Conservation (phyloP, 2,888 invertebrate genomes). For the Leptinotarsa juncta region DNA sequence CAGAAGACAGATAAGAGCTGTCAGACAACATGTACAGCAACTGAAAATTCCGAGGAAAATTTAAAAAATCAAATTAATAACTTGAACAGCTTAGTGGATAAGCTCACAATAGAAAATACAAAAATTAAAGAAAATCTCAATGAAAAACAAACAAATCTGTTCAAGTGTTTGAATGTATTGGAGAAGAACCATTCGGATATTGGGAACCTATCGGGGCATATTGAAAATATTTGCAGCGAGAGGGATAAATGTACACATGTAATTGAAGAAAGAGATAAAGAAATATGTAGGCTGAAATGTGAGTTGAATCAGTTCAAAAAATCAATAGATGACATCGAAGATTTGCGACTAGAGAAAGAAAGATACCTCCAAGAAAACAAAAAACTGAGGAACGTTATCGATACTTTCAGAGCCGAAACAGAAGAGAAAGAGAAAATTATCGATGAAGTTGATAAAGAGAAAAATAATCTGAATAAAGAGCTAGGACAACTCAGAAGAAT, state of each 20-base stretch:
- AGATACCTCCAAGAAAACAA: slow-evolving; percentile 18
- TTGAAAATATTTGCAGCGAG: slow-evolving; percentile 38
- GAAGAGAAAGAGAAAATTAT: slow-evolving; percentile 17
- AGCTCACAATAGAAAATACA: slow-evolving; percentile 34
- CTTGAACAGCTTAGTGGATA: slow-evolving; percentile 25
- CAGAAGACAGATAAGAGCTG: slow-evolving; percentile 17
- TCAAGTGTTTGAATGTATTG: slow-evolving; percentile 34
- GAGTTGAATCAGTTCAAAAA: not conserved
- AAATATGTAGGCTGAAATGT: slow-evolving; percentile 16
- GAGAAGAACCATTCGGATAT: slow-evolving; percentile 41
- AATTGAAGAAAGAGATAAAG: slow-evolving; percentile 26
- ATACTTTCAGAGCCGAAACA: slow-evolving; percentile 24
- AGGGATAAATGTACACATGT: slow-evolving; percentile 31
- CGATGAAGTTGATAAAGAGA: not conserved
- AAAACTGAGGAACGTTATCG: slow-evolving; percentile 18
- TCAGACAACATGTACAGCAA: not conserved
- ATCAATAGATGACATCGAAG: not conserved
- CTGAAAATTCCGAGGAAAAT: not conserved
- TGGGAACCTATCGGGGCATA: slow-evolving; percentile 38
- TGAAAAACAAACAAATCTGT: slow-evolving; percentile 37
- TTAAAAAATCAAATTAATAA: slow-evolving; percentile 25
- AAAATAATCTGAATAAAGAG: slow-evolving; percentile 10
- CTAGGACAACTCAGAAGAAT: slow-evolving; percentile 1
- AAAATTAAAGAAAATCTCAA: slow-evolving; percentile 35
- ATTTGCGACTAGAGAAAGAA: slow-evolving; percentile 4